phyloP scores from a whole-genome alignment of 2,888 invertebrate genomes.

The Spilarctia lutea region DNA sequence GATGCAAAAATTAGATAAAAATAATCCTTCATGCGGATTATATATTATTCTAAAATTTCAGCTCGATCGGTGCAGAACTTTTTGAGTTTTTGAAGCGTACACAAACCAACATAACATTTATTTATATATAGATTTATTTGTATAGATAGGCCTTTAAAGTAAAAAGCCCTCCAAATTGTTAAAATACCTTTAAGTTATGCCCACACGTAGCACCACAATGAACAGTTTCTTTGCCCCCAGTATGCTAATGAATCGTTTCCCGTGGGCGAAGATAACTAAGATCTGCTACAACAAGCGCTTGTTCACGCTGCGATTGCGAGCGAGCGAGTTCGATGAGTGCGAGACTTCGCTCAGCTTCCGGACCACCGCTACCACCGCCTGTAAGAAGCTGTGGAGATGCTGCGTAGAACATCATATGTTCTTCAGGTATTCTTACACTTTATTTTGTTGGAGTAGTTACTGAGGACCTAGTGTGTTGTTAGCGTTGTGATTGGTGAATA shows the following conservation, averaged over 20 bases:
- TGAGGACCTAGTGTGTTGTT: no score
- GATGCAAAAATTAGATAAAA: no score
- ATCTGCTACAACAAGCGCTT: slow-evolving; percentile 98
- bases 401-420: slow-evolving; percentile 99
- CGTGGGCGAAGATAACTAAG: slow-evolving; percentile 99
- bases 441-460: neutral
- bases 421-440: slow-evolving; percentile 89
- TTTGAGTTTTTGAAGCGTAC: no score
- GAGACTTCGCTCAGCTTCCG: slow-evolving; percentile 97
- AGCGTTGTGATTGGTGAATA: no score
- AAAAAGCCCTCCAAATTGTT: no score
- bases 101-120: no score
- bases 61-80: no score
- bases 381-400: slow-evolving; percentile 98
- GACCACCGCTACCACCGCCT: slow-evolving; percentile 94
- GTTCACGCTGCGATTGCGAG: slow-evolving; percentile 97
- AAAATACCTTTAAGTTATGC: neutral
- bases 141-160: no score
- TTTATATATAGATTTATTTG: no score
- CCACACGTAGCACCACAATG: no score
- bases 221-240: slow-evolving; percentile 69
- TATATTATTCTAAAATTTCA: no score
- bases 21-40: no score
- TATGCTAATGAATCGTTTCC: slow-evolving; percentile 97
- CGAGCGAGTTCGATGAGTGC: slow-evolving; percentile 97